These are phyloP conservation scores for Mythimna vitellina DNA, from an alignment of 2,888 invertebrate genomes.

Conservation along the genomic window DNA sequence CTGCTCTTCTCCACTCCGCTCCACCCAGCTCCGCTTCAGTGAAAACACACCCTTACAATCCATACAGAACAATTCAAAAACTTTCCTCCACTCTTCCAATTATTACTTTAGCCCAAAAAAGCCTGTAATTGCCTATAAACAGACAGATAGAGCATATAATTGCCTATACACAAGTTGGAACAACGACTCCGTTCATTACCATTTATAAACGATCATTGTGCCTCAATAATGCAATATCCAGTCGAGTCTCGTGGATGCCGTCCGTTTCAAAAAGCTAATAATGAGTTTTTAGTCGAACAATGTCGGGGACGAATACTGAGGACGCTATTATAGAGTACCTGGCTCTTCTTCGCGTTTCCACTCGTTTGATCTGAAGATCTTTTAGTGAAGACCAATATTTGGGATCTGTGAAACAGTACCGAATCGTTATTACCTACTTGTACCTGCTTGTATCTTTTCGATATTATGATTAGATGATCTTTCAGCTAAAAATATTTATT, in stretches of 20 bases:
- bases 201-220: conserved; percentile 61
- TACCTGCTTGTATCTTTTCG: too few species aligned
- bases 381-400: background rate
- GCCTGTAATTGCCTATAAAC: conserved; percentile 23
- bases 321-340: conserved; percentile 56
- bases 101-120: conserved; percentile 11
- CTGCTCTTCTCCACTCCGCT: too few species aligned
- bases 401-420: background rate
- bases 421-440: too few species aligned
- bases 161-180: conserved; percentile 19
- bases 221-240: conserved; percentile 58
- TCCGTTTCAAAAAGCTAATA: conserved; percentile 63
- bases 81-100: conserved; percentile 4
- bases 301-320: conserved; percentile 66
- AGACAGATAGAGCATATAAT: conserved; percentile 22
- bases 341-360: conserved; percentile 11
- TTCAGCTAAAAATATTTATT: too few species aligned
- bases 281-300: conserved; percentile 69
- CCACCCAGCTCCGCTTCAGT: too few species aligned
- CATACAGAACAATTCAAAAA: conserved; percentile 11
- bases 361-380: background rate
- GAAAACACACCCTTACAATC: background rate
- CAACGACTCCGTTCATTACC: conserved; percentile 62
- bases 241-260: conserved; percentile 61
- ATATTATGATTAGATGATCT: too few species aligned